phyloP scores from a whole-genome alignment of 2,888 invertebrate species.

The Drosophila kambysellisi region DNA sequence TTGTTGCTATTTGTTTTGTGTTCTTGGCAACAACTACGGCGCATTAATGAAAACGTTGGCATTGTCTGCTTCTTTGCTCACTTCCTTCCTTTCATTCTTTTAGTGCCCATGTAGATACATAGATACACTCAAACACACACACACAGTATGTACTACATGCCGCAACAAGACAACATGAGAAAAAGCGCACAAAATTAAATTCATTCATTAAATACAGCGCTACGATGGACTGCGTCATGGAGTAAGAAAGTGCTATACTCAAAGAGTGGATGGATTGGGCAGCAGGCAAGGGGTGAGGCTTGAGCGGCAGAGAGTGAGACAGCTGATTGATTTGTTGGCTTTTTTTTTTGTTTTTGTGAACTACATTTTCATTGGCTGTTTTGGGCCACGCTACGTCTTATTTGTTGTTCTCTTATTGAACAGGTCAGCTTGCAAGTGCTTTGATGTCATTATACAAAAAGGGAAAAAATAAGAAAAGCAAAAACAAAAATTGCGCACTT shows the following conservation, averaged over 20 bases:
- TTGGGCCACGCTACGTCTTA: constrained; percentile 5
- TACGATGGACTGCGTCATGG: constrained; percentile 43
- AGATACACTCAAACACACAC: not conserved
- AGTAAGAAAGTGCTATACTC: constrained; percentile 28
- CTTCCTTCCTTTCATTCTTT: constrained; percentile 73
- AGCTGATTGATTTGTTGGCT: constrained; percentile 37
- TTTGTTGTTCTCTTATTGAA: constrained; percentile 8
- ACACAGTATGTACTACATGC: constrained; percentile 21
- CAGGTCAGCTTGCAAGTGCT: constrained; percentile 19
- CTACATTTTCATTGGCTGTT: constrained; percentile 40
- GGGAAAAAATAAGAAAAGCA: not conserved
- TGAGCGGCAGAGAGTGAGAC: not conserved
- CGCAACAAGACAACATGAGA: constrained; percentile 46
- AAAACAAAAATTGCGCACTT: not conserved
- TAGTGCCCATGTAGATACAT: constrained; percentile 40
- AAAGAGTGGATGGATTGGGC: not conserved
- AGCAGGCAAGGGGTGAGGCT: not conserved
- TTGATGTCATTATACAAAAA: constrained; percentile 16
- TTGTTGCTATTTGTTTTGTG: constrained; percentile 31
- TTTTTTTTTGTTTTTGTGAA: constrained; percentile 14
- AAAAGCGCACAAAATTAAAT: constrained; percentile 71
- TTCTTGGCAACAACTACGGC: constrained; percentile 76
- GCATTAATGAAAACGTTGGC: constrained; percentile 81
- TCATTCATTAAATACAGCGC: constrained; percentile 76
- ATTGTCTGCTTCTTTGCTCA: constrained; percentile 76